A percentile compares a stretch with the other conserved stretches of the same genome.
These are phyloP conservation scores for Nothoprocta pentlandii DNA, from an alignment of 2,113 vertebrate species.

Conservation along the genomic window DNA sequence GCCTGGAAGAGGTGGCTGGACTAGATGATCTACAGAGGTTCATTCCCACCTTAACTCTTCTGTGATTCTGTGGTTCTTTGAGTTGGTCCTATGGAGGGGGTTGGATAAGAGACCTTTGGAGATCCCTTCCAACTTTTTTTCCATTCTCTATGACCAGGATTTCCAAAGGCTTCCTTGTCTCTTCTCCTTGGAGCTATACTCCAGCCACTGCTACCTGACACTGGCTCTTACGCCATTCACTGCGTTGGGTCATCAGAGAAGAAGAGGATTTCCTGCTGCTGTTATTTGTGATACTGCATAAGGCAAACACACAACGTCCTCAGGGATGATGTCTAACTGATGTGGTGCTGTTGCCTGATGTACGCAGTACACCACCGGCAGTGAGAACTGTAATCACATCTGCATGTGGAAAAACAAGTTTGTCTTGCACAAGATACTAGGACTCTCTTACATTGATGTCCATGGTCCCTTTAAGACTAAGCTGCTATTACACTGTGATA, in stretches of 20 bases:
- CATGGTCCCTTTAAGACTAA: background rate
- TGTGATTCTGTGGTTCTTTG: no score
- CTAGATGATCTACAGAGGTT: no score
- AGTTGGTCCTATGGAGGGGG: background rate
- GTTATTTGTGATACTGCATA: background rate
- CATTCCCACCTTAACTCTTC: no score
- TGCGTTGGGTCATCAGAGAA: accelerated
- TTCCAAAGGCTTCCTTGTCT: background rate
- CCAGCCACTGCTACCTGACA: background rate
- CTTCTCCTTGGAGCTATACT: background rate
- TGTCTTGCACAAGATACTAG: background rate
- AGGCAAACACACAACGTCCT: background rate
- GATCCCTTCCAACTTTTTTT: background rate
- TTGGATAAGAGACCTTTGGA: background rate
- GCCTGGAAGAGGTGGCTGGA: no score
- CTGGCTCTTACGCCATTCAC: background rate
- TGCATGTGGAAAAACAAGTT: background rate
- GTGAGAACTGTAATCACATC: background rate
- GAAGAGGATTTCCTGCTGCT: background rate
- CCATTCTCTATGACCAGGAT: background rate
- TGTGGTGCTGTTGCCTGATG: background rate
- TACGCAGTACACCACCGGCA: accelerated
- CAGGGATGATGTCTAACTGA: background rate
- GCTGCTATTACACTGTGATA: background rate
- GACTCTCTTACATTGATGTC: background rate